These are phyloP conservation scores for Spicauda simplicius DNA, from an alignment of 2,888 invertebrate genomes.

Conservation along the genomic window DNA sequence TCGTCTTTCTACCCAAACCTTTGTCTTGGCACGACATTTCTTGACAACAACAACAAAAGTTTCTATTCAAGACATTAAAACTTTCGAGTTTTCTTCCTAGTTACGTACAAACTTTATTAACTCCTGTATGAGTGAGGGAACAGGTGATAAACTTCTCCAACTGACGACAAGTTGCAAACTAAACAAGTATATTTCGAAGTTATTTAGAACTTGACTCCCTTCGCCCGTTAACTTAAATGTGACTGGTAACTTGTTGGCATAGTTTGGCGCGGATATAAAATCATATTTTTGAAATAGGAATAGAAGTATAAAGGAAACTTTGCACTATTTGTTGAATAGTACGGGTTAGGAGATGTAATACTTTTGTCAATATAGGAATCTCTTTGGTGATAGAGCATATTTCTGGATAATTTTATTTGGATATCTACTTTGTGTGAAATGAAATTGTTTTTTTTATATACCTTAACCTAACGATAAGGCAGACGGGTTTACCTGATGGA, in stretches of 20 bases:
- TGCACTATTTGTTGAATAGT: neutral
- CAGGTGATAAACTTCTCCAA: constrained; percentile 36
- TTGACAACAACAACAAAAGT: constrained; percentile 8
- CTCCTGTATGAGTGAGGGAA: constrained; percentile 28
- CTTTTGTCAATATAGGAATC: too few species aligned
- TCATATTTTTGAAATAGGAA: constrained; percentile 10
- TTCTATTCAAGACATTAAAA: constrained; percentile 22
- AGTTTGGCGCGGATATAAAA: constrained; percentile 10
- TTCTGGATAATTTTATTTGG: too few species aligned
- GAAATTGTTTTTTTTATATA: too few species aligned
- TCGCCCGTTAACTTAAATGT: constrained; percentile 19
- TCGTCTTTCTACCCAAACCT: neutral
- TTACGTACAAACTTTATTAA: constrained; percentile 31
- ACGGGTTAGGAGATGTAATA: too few species aligned
- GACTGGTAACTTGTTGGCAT: constrained; percentile 16
- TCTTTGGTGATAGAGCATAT: too few species aligned
- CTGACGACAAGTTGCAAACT: constrained; percentile 34
- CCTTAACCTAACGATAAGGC: too few species aligned
- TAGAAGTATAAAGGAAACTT: neutral
- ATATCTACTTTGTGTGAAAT: too few species aligned
- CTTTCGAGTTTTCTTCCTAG: constrained; percentile 24
- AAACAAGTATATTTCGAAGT: constrained; percentile 56
- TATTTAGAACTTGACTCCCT: constrained; percentile 50
- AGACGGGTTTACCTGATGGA: too few species aligned
- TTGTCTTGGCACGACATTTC: constrained; percentile 3